Percentiles rank a stretch among this genome's conserved stretches.
Conservation (phyloP, 2,888 invertebrate genomes). For the Oithona nana region DNA sequence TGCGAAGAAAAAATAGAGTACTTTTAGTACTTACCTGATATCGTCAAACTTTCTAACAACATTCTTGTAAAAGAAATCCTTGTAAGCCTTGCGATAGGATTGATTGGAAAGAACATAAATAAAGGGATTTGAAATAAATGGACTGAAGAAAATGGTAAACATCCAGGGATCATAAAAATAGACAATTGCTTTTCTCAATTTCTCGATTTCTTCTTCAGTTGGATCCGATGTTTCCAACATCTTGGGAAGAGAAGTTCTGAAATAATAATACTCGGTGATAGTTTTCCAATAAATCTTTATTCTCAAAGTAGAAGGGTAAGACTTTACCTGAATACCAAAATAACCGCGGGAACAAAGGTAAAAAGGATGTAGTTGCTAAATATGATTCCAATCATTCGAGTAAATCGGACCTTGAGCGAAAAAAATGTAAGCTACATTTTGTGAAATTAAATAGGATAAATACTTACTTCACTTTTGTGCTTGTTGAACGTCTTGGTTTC, state of each 20-base stretch:
- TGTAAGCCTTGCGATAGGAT: not conserved
- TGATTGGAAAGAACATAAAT: not conserved
- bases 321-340: not conserved
- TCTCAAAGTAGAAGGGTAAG: no score
- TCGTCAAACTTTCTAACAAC: no score
- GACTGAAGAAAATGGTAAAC: not conserved
- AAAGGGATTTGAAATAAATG: not conserved
- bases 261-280: not conserved
- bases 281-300: not conserved
- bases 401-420: not conserved
- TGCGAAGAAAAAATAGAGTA: no score
- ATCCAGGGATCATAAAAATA: not conserved
- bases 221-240: not conserved
- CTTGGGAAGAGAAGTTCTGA: not conserved
- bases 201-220: not conserved
- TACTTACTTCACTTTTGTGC: not conserved
- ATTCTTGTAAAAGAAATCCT: not conserved
- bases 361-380: not conserved
- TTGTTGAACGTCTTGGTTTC: not conserved
- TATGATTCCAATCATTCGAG: not conserved
- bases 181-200: not conserved
- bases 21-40: no score
- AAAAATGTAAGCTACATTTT: not conserved
- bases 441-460: not conserved
- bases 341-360: not conserved